A percentile compares a stretch with the other conserved stretches of the same genome.
These are phyloP conservation scores for Sepioteuthis lessoniana DNA, from an alignment of 2,888 invertebrate genomes.

Conservation along the genomic window DNA sequence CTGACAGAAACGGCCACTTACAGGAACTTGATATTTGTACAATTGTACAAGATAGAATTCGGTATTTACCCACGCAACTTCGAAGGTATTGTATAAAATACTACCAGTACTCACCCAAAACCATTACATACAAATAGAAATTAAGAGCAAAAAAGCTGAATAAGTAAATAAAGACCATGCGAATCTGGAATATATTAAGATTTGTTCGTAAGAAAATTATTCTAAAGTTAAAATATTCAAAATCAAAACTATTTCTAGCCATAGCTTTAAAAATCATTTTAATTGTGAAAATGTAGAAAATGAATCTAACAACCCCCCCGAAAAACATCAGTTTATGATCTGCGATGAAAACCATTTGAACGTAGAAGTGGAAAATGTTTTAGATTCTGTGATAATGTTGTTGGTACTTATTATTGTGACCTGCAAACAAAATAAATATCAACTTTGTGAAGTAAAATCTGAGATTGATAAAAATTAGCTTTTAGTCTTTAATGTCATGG, in stretches of 20 bases:
- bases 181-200: too few relatives aligned
- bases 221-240: background rate
- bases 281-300: background rate
- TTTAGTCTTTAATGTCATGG: too few relatives aligned
- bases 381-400: too few relatives aligned
- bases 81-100: background rate
- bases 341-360: background rate
- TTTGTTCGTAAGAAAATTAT: background rate
- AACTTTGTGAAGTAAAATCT: too few relatives aligned
- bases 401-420: too few relatives aligned
- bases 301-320: background rate
- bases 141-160: too few relatives aligned
- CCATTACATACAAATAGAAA: too few relatives aligned
- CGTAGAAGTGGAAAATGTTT: too few relatives aligned
- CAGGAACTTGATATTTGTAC: background rate
- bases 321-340: background rate
- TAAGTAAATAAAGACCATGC: too few relatives aligned
- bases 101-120: background rate
- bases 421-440: too few relatives aligned
- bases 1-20: background rate
- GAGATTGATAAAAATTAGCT: too few relatives aligned
- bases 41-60: slow-evolving; percentile 10
- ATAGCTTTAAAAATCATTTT: background rate
- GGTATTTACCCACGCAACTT: background rate
- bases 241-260: background rate